phyloP scores from a whole-genome alignment of 92 coral and sea anemone species.

The Porites cylindrica region DNA sequence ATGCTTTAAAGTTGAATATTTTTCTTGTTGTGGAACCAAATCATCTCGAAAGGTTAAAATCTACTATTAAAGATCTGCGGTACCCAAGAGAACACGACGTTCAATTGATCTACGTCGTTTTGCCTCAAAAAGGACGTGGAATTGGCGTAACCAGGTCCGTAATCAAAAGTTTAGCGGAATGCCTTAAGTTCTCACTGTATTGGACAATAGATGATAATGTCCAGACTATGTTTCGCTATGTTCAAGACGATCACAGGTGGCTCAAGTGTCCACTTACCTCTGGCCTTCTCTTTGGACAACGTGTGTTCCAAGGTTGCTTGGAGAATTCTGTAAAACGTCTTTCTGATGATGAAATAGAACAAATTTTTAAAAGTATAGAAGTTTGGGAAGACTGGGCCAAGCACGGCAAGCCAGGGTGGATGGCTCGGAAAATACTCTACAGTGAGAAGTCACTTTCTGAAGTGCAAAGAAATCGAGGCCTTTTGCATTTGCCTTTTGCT shows the following conservation, averaged over 20 bases:
- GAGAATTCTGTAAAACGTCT: conserved; percentile 28
- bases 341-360: background rate
- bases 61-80: conserved; percentile 18
- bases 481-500: conserved; percentile 36
- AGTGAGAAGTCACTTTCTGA: background rate
- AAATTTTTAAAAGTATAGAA: background rate
- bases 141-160: conserved; percentile 66
- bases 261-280: conserved; percentile 50
- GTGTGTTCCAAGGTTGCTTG: conserved; percentile 49
- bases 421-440: background rate
- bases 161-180: conserved; percentile 60
- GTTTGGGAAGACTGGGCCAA: conserved; percentile 50
- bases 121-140: conserved; percentile 65
- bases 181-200: conserved; percentile 44
- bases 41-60: conserved; percentile 27
- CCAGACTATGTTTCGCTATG: conserved; percentile 39
- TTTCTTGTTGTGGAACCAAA: conserved; percentile 60
- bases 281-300: conserved; percentile 62
- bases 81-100: conserved; percentile 37
- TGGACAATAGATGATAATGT: conserved; percentile 75
- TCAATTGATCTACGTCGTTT: conserved; percentile 39
- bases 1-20: conserved; percentile 34
- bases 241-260: conserved; percentile 54
- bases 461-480: conserved; percentile 8
- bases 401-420: background rate